Evolutionary conservation across 2,113 vertebrate genomes (phyloP).

Genomic region (Tragelaphus imberbis): DNA sequence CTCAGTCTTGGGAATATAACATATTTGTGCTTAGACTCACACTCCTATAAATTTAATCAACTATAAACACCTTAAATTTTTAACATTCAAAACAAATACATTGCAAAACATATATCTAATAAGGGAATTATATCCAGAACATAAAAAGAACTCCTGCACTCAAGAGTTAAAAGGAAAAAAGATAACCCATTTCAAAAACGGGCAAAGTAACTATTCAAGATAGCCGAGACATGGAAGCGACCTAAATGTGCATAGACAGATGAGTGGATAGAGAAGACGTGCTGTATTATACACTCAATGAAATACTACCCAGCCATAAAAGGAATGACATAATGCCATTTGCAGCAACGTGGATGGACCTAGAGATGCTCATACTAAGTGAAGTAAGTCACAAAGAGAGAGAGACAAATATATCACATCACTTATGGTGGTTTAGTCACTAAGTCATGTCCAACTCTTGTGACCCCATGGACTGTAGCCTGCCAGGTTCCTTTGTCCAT

Average conservation of each 20-base stretch:
- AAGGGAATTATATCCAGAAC: not conserved
- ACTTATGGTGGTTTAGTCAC: not conserved
- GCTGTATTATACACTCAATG: not conserved
- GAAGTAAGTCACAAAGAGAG: not conserved
- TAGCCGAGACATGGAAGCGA: not conserved
- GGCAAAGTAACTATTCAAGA: not conserved
- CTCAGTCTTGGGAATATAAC: not conserved
- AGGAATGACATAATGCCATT: not conserved
- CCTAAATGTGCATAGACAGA: not conserved
- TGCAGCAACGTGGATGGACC: not conserved
- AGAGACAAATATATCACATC: not conserved
- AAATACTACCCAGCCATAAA: not conserved
- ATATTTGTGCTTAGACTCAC: not conserved
- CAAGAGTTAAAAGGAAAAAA: not conserved
- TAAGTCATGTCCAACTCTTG: too few relatives aligned
- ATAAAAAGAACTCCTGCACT: not conserved
- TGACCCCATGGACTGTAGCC: too few relatives aligned
- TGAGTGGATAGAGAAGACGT: not conserved
- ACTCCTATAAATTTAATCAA: not conserved
- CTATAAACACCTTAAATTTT: not conserved
- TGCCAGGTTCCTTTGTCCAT: too few relatives aligned
- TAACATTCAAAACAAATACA: not conserved
- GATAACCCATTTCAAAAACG: not conserved
- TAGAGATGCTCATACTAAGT: not conserved
- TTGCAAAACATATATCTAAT: not conserved